phyloP scores from a whole-genome alignment of 2,113 vertebrate genomes.

The Suricata suricatta region DNA sequence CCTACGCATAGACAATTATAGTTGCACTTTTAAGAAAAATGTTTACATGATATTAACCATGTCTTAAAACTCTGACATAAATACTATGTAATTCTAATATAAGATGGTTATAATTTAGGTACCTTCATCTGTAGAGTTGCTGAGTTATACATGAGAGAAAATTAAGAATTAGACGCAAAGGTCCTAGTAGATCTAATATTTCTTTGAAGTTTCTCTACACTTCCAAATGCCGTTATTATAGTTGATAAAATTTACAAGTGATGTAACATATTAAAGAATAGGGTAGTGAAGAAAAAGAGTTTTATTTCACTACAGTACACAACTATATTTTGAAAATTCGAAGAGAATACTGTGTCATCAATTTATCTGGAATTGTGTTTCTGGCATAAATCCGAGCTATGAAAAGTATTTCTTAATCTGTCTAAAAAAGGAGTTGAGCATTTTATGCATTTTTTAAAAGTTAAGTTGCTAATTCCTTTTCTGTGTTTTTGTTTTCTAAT shows the following conservation, averaged over 20 bases:
- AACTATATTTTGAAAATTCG: not conserved
- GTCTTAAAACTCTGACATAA: not conserved
- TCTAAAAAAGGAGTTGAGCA: not conserved
- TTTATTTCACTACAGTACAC: not conserved
- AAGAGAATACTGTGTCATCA: not conserved
- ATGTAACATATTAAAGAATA: not conserved
- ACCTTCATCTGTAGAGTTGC: not conserved
- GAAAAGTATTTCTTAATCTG: not conserved
- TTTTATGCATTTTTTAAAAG: not conserved
- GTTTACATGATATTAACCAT: not conserved
- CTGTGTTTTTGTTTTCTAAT: constrained; percentile 76
- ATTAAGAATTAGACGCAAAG: constrained; percentile 11
- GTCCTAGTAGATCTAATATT: not conserved
- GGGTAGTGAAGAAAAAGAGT: not conserved
- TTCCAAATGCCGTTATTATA: not conserved
- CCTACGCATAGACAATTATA: not conserved
- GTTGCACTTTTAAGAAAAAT: constrained; percentile 41
- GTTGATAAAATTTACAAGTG: not conserved
- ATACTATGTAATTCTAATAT: not conserved
- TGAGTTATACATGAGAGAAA: constrained; percentile 12
- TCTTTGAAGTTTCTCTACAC: constrained; percentile 9
- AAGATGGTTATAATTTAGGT: not conserved
- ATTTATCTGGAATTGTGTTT: constrained; percentile 12
- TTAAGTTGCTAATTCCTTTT: constrained; percentile 69
- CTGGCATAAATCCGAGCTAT: not conserved